Percentiles rank a stretch among this genome's conserved stretches.
These are phyloP conservation scores for Himalopsyche anomala DNA, from an alignment of 2,888 invertebrate genomes.

Conservation along the genomic window DNA sequence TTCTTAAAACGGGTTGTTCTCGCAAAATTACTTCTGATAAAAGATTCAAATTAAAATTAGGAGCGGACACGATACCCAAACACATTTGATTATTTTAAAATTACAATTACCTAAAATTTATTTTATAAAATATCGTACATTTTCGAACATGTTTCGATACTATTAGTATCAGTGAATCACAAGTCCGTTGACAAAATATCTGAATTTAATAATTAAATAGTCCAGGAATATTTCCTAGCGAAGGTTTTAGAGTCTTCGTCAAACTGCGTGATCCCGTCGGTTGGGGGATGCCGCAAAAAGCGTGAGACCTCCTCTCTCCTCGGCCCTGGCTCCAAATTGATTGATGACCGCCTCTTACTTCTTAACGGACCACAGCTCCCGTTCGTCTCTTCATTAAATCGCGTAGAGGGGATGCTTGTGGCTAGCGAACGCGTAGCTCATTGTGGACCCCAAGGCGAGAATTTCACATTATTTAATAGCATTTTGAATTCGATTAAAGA, in stretches of 20 bases:
- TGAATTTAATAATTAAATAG: too few relatives aligned
- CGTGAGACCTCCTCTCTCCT: constrained; percentile 3
- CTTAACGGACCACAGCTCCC: constrained; percentile 36
- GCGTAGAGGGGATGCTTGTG: not conserved
- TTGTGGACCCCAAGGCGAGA: constrained; percentile 7
- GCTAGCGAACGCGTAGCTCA: not conserved
- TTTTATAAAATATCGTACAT: too few relatives aligned
- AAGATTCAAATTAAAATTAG: too few relatives aligned
- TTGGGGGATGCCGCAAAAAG: constrained; percentile 24
- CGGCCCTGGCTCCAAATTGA: constrained; percentile 1
- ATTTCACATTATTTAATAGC: constrained; percentile 12
- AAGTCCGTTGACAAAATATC: too few relatives aligned
- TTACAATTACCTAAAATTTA: too few relatives aligned
- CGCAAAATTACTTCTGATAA: too few relatives aligned
- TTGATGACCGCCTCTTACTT: constrained; percentile 39
- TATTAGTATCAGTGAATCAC: too few relatives aligned
- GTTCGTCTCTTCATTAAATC: constrained; percentile 36
- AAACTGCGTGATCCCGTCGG: not conserved
- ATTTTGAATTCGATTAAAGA: constrained; percentile 35
- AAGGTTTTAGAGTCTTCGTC: not conserved
- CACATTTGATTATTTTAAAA: too few relatives aligned
- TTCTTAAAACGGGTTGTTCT: too few relatives aligned
- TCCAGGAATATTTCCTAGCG: too few relatives aligned
- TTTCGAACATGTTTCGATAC: too few relatives aligned
- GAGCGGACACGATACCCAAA: too few relatives aligned